Evolutionary conservation across 2,888 invertebrate genomes (phyloP), one percentile per base, ranked within the genome.

Genomic region (Cryptus viduatorius): DNA sequence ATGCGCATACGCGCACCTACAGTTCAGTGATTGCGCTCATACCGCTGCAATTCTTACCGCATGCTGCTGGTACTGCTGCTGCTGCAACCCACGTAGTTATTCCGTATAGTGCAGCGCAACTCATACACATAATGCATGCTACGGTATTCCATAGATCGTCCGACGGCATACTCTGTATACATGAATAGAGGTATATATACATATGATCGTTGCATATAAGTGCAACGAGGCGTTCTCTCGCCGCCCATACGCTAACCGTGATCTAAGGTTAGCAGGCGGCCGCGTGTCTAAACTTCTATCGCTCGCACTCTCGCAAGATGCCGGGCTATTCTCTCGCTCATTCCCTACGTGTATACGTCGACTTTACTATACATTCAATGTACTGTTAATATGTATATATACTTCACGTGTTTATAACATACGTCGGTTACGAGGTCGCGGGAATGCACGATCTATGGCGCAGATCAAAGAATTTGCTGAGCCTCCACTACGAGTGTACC

Each of bases 371-470:
- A 72, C 44, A 37, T 37, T 44, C 24, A 59, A 24, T n/a, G n/a
- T n/a, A 42, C 37, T 42, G 65, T 44, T 37, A 31, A 67, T 67
- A 44, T 19, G 42, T 61, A 64, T 37, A 46, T 65, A 42, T 59
- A 68, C 42, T 29, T 72, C 53, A 69, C 19, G 67, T 65, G 67
- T 69, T 24, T 71, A 42, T 48, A 46, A 73, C 46, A 67, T 37
- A 44, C 73, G 71, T 79, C 48, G 79, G 67, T 83, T 80, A 83
- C 83, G 83, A 83, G 83, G 83, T 80, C 83, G 64, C 76, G 71
- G 79, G 76, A 83, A 83, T 72, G 71, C 79, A 67, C 79, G 83
- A 83, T 83, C 83, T 83, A 76, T 83, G 79, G 75, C 56, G 71
- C 65, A 72, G 79, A 80, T 83, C 83, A 59, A 79, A 75, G 79